Evolutionary conservation across 2,888 invertebrate species (phyloP), one percentile per base, ranked within the genome.

Genomic region (Drosophila mimica): DNA sequence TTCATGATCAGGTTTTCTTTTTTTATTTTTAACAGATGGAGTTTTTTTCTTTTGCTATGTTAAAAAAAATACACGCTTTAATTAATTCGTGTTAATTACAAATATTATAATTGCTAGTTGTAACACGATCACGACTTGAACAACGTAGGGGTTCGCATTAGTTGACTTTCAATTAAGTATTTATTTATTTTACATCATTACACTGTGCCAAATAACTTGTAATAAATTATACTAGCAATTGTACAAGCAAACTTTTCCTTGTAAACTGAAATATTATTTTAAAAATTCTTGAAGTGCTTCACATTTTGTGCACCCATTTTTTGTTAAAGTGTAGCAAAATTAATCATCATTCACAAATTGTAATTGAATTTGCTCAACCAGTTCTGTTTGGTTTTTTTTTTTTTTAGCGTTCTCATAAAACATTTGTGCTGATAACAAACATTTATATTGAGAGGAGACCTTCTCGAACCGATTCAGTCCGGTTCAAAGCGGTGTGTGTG

Each of bases 401-500:
- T 40, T 34, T 46, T 25, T 46, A 46, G 20, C 33, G 20, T 20
- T 28, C 17, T 17, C 28, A 36, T 36, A 36, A 54, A 54, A 36
- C 36, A 54, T 54, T 36, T 54, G 60, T 31, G 46, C 61, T 57
- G 70, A 70, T 70, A 70, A 69, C 54, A 54, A 15, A 57, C 25
- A 53, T 38, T 3, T 25, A 25, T 28, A 51, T 56, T 30, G 49
- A 17, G n/a, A 31, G 36, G 15, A 48, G 25, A 6, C 25, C 48
- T 25, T 25, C 48, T 25, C 25, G 13, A 48, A 49, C 49, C 46
- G 15, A 46, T 25, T 25, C 46, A 2, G 46, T 46, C 30, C 38
- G 31, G 74, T 76, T 76, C 36, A 17, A 31, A 53, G 71, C 63
- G 68, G 81, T 70, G 74, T 20, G 81, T 79, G 76, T 25, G 17